A percentile compares a stretch with the other conserved stretches of the same genome.
These are phyloP conservation scores for Microcebus tavaratra DNA, from an alignment of 2,113 vertebrate genomes.

Conservation along the genomic window DNA sequence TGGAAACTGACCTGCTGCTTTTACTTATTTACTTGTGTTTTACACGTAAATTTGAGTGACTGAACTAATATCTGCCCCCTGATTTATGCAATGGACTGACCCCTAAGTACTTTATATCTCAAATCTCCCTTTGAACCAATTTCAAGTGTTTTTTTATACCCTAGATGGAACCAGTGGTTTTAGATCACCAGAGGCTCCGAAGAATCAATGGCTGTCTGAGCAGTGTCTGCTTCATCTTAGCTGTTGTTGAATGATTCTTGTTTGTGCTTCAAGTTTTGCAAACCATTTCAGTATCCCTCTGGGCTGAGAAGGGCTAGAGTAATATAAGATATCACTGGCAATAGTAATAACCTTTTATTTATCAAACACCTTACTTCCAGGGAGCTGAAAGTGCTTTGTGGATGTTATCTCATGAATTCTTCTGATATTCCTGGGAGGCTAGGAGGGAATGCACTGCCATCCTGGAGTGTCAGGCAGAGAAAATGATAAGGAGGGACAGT, in stretches of 20 bases:
- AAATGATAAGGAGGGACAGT: neutral
- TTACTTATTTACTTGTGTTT: neutral
- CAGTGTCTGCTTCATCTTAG: conserved; percentile 22
- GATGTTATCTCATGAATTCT: conserved; percentile 62
- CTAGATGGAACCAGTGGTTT: neutral
- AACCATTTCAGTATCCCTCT: conserved; percentile 56
- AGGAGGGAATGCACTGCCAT: neutral
- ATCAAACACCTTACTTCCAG: conserved; percentile 56
- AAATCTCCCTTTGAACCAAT: conserved; percentile 1
- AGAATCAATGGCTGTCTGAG: neutral
- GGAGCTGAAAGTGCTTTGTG: conserved; percentile 18
- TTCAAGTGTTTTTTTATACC: conserved; percentile 14
- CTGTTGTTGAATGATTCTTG: conserved; percentile 36
- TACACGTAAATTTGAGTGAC: neutral
- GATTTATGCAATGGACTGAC: neutral
- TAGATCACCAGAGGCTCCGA: neutral
- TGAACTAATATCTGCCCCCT: neutral
- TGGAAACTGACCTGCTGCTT: neutral
- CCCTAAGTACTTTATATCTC: neutral
- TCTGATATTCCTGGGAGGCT: neutral
- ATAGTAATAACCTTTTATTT: conserved; percentile 73
- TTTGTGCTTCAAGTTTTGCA: conserved; percentile 68
- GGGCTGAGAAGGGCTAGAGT: conserved; percentile 34
- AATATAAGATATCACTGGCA: conserved; percentile 50
- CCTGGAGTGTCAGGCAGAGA: neutral